Evolutionary conservation across 2,888 invertebrate genomes (phyloP).

Genomic region (Ypsolopha sequella): DNA sequence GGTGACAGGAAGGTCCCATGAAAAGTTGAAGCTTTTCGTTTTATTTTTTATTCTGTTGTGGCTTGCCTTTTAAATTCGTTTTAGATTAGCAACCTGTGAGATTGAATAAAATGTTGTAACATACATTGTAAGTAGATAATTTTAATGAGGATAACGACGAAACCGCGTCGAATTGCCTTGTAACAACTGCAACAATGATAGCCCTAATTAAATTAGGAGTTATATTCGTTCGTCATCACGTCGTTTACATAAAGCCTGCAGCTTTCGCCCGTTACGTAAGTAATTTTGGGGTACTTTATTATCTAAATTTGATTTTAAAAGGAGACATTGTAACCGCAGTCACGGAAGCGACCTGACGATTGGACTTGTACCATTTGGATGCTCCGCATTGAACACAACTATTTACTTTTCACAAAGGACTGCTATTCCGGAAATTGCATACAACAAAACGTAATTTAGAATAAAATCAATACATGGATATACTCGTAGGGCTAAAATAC

Average conservation of each 20-base stretch:
- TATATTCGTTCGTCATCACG: constrained; percentile 20
- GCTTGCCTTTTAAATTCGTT: background rate
- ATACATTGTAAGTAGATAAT: too few relatives aligned
- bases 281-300: constrained; percentile 41
- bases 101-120: too few relatives aligned
- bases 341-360: constrained; percentile 39
- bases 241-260: constrained; percentile 30
- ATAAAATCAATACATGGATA: too few relatives aligned
- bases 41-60: background rate
- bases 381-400: too few relatives aligned
- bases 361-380: too few relatives aligned
- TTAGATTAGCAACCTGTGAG: too few relatives aligned
- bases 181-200: constrained; percentile 5
- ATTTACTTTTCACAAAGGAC: too few relatives aligned
- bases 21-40: background rate
- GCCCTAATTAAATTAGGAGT: constrained; percentile 8
- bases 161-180: background rate
- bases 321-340: constrained; percentile 60
- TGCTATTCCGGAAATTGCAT: too few relatives aligned
- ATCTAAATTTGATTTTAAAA: constrained; percentile 61
- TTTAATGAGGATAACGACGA: too few relatives aligned
- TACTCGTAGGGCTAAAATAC: too few relatives aligned
- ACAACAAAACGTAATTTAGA: too few relatives aligned
- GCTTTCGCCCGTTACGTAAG: constrained; percentile 31
- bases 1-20: background rate